These are phyloP conservation scores for Falco peregrinus DNA, from an alignment of 2,797 vertebrate genomes.

Conservation along the genomic window DNA sequence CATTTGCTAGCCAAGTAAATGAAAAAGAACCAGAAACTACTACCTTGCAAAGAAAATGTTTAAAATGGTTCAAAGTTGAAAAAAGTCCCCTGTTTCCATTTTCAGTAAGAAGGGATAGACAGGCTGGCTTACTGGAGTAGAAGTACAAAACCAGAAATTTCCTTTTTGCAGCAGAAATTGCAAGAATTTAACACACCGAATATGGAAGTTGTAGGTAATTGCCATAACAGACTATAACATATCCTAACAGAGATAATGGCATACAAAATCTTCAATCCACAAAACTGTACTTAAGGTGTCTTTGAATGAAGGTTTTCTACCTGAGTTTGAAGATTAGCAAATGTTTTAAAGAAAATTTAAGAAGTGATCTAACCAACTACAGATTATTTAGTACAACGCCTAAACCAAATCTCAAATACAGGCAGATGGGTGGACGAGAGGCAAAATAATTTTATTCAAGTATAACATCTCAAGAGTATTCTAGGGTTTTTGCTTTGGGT, in stretches of 20 bases:
- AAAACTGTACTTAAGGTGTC: neutral
- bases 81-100: neutral
- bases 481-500: neutral
- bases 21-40: neutral
- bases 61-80: neutral
- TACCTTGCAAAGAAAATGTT: neutral
- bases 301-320: neutral
- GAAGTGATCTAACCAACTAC: neutral
- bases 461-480: neutral
- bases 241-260: neutral
- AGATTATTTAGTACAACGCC: neutral
- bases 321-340: neutral
- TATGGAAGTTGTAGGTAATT: neutral
- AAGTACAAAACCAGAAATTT: neutral
- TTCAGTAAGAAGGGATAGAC: neutral
- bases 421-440: neutral
- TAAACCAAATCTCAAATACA: neutral
- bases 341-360: neutral
- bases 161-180: neutral
- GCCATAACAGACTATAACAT: neutral
- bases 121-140: neutral
- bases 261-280: neutral
- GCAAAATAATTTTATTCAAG: neutral
- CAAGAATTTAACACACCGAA: neutral
- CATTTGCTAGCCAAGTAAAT: neutral